A percentile compares a stretch with the other conserved stretches of the same genome.
These are phyloP conservation scores for Deilephila porcellus DNA, from an alignment of 2,888 invertebrate genomes.

Conservation along the genomic window DNA sequence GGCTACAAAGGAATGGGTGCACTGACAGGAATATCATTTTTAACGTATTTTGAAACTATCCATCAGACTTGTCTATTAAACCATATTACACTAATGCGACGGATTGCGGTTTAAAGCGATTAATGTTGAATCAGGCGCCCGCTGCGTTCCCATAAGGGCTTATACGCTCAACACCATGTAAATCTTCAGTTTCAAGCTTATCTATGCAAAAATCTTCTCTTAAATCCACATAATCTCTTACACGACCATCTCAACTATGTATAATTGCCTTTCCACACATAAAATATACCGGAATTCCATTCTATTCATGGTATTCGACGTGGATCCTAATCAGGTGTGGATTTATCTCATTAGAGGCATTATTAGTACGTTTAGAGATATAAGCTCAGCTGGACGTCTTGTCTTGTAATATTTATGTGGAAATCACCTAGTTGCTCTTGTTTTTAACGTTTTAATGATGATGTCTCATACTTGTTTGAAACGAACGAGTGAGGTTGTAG, in stretches of 20 bases:
- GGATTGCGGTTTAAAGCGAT: not conserved
- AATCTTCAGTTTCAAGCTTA: not conserved
- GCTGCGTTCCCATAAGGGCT: not conserved
- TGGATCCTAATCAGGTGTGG: not conserved
- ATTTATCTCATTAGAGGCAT: not conserved
- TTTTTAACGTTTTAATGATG: slow-evolving; percentile 6
- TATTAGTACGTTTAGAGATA: not conserved
- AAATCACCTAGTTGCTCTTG: not conserved
- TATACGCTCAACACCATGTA: not conserved
- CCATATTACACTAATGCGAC: not conserved
- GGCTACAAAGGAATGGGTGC: no score
- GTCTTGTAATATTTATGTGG: slow-evolving; percentile 1
- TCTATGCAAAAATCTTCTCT: not conserved
- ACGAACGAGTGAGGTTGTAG: not conserved
- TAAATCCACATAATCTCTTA: not conserved
- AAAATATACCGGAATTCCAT: not conserved
- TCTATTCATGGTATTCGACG: not conserved
- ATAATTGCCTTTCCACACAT: slow-evolving; percentile 4
- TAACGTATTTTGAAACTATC: not conserved
- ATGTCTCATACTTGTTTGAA: not conserved
- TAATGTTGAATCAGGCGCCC: not conserved
- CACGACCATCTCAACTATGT: not conserved
- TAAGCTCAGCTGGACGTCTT: not conserved
- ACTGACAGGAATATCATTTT: no score
- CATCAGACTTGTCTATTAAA: not conserved